A percentile compares a stretch with the other conserved stretches of the same genome.
Conservation (phyloP, 2,888 invertebrate species). For the Diplazon laetatorius region DNA sequence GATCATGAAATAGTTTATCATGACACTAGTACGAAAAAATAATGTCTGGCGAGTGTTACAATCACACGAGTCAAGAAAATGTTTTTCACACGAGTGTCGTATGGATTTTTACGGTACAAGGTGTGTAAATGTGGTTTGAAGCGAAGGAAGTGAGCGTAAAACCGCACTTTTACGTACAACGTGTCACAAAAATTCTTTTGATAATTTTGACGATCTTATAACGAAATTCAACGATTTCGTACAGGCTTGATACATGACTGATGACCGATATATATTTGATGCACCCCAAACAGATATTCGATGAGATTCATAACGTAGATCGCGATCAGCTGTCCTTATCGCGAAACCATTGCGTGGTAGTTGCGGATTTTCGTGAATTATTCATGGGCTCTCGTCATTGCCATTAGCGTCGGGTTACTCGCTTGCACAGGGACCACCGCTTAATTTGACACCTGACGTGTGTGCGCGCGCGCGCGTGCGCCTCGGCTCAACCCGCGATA, state of each 20-base stretch:
- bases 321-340: conserved; percentile 30
- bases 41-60: too few relatives aligned
- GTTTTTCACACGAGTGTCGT: too few relatives aligned
- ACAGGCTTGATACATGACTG: too few relatives aligned
- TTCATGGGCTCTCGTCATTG: conserved; percentile 74
- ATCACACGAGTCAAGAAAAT: too few relatives aligned
- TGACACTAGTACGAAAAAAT: too few relatives aligned
- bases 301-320: neutral
- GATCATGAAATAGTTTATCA: too few relatives aligned
- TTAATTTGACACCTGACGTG: conserved; percentile 80
- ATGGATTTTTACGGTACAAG: too few relatives aligned
- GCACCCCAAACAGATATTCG: neutral
- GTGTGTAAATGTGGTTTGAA: too few relatives aligned
- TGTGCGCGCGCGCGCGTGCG: conserved; percentile 22
- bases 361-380: conserved; percentile 73
- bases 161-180: too few relatives aligned
- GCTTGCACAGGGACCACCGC: conserved; percentile 77
- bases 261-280: neutral
- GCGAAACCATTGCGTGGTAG: conserved; percentile 49
- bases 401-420: conserved; percentile 77
- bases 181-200: too few relatives aligned
- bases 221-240: neutral
- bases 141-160: too few relatives aligned
- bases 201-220: neutral
- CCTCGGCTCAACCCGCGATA: neutral